Evolutionary conservation across 2,113 vertebrate species (phyloP).

Genomic region (Lampris incognitus): DNA sequence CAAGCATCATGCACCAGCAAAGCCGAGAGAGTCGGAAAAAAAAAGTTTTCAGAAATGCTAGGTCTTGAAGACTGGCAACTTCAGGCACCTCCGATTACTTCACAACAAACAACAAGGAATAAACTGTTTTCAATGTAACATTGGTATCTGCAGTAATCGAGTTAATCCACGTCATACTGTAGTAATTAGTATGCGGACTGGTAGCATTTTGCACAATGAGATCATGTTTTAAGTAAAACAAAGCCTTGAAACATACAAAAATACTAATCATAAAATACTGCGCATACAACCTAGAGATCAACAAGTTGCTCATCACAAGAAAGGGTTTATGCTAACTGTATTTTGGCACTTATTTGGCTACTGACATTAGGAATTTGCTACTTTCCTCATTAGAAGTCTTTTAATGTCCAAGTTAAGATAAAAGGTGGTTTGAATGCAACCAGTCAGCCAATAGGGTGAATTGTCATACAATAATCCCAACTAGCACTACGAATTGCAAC

Average conservation of each 20-base stretch:
- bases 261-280: slow-evolving; percentile 24
- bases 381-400: not conserved
- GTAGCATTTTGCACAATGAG: slow-evolving; percentile 3
- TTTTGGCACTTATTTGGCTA: slow-evolving; percentile 62
- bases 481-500: slow-evolving; percentile 12
- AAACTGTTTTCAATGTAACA: slow-evolving; percentile 36
- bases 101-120: slow-evolving; percentile 51
- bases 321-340: slow-evolving; percentile 15
- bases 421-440: not conserved
- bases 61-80: slow-evolving; percentile 29
- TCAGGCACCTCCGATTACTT: slow-evolving; percentile 57
- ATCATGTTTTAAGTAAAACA: slow-evolving; percentile 2
- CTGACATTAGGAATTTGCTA: slow-evolving; percentile 34
- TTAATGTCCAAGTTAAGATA: not conserved
- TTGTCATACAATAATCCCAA: not conserved
- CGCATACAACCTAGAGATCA: slow-evolving; percentile 20
- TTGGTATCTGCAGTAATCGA: slow-evolving; percentile 31
- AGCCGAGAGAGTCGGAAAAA: slow-evolving; percentile 49
- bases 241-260: slow-evolving; percentile 14
- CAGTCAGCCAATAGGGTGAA: slow-evolving; percentile 7
- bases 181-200: slow-evolving; percentile 14
- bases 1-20: slow-evolving; percentile 72
- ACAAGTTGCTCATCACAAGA: not conserved
- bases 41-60: slow-evolving; percentile 33
- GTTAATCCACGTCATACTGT: slow-evolving; percentile 45